Conservation (phyloP, 2,113 vertebrate species). For the Oophaga pumilio region DNA sequence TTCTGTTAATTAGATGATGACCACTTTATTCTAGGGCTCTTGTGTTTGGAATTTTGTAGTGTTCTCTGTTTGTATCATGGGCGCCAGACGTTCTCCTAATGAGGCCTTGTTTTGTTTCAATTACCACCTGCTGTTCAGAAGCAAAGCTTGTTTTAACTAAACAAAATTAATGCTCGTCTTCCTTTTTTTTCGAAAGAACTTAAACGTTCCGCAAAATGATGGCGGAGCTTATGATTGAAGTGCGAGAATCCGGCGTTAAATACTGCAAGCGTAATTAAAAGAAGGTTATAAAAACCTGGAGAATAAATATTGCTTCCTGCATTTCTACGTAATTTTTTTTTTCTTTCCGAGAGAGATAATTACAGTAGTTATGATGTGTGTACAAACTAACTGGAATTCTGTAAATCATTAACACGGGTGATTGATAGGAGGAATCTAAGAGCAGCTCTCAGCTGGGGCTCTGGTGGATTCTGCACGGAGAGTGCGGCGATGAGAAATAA, state of each 20-base stretch:
- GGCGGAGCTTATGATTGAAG: constrained; percentile 84
- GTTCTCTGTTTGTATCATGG: constrained; percentile 97
- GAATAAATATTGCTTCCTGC: constrained; percentile 85
- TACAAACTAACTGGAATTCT: constrained; percentile 67
- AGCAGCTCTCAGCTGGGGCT: neutral
- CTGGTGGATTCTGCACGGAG: neutral
- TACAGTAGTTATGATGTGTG: constrained; percentile 73
- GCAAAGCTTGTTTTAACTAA: constrained; percentile 90
- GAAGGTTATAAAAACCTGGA: constrained; percentile 81
- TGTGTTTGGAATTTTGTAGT: constrained; percentile 93
- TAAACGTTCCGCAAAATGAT: constrained; percentile 85
- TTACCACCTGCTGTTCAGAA: constrained; percentile 99
- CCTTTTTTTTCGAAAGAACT: constrained; percentile 77
- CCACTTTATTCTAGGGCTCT: constrained; percentile 99
- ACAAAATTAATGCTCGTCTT: constrained; percentile 87
- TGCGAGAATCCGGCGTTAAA: constrained; percentile 82
- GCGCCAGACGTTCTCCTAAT: constrained; percentile 99
- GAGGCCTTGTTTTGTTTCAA: constrained; percentile 99
- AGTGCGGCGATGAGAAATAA: neutral
- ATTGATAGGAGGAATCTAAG: constrained; percentile 62
- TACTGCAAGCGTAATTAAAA: constrained; percentile 86
- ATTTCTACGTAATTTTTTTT: constrained; percentile 70
- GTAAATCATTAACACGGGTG: constrained; percentile 71
- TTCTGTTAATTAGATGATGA: constrained; percentile 99
- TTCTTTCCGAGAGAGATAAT: constrained; percentile 75